Evolutionary conservation across 2,113 vertebrate genomes (phyloP).

Genomic region (Rhea americana): DNA sequence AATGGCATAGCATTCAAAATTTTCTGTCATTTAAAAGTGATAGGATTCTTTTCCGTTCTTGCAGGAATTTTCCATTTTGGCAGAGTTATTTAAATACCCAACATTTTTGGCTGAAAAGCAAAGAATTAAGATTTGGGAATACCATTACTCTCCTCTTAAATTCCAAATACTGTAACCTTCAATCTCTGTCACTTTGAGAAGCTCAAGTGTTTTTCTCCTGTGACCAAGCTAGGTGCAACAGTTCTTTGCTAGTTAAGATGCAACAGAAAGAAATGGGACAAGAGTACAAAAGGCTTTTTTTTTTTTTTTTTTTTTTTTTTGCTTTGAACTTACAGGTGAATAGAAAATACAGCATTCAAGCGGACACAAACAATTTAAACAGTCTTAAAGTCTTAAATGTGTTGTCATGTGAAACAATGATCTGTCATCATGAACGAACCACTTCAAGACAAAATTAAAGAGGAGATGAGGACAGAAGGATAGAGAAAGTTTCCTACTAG

Average conservation of each 20-base stretch:
- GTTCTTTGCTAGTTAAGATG: neutral
- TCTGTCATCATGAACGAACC: neutral
- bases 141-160: neutral
- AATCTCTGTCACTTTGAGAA: neutral
- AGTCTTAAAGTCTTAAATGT: neutral
- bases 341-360: neutral
- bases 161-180: neutral
- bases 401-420: neutral
- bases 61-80: neutral
- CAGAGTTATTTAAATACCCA: neutral
- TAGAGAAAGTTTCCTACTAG: neutral
- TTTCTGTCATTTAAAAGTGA: neutral
- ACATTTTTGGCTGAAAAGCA: neutral
- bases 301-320: neutral
- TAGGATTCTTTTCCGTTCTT: neutral
- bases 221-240: neutral
- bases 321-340: neutral
- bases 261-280: neutral
- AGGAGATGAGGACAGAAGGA: neutral
- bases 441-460: neutral
- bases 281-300: neutral
- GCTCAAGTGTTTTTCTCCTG: neutral
- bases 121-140: neutral
- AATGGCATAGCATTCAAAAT: neutral
- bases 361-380: neutral